Conservation (phyloP, 2,113 vertebrate species). For the Phrynosoma blainvillii region DNA sequence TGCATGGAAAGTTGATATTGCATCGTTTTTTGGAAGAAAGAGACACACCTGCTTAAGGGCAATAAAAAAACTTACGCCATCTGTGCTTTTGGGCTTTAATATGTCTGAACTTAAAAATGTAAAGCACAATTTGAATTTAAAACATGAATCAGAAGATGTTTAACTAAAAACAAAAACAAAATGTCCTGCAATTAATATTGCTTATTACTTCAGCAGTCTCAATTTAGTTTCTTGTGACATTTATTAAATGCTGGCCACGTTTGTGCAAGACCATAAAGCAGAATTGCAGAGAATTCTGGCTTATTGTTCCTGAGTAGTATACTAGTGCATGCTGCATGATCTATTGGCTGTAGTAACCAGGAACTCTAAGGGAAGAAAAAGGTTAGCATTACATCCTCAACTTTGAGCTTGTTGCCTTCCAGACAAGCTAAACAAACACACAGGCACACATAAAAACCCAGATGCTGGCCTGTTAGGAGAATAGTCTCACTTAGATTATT, state of each 20-base stretch:
- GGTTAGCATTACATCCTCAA: background rate
- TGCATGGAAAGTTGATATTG: constrained; percentile 86
- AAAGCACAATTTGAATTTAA: constrained; percentile 83
- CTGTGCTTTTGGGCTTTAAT: constrained; percentile 91
- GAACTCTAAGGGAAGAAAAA: background rate
- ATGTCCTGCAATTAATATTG: constrained; percentile 41
- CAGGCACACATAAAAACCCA: background rate
- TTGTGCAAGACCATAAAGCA: background rate
- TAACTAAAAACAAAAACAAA: constrained; percentile 37
- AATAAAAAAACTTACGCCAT: constrained; percentile 79
- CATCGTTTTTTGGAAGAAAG: constrained; percentile 84
- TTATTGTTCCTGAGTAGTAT: background rate
- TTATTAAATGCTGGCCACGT: constrained; percentile 12
- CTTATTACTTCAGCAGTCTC: constrained; percentile 38
- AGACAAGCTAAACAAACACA: too few relatives aligned
- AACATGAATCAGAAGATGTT: constrained; percentile 61
- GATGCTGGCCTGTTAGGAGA: background rate
- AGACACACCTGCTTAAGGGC: constrained; percentile 88
- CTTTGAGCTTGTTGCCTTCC: background rate
- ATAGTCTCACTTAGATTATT: too few relatives aligned
- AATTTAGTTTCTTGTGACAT: constrained; percentile 45
- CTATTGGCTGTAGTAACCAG: background rate
- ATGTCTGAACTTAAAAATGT: constrained; percentile 89
- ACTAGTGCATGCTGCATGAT: background rate
- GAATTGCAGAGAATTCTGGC: background rate